These are phyloP conservation scores for Pagetopsis macropterus DNA, from an alignment of 2,797 vertebrate genomes.

Conservation along the genomic window DNA sequence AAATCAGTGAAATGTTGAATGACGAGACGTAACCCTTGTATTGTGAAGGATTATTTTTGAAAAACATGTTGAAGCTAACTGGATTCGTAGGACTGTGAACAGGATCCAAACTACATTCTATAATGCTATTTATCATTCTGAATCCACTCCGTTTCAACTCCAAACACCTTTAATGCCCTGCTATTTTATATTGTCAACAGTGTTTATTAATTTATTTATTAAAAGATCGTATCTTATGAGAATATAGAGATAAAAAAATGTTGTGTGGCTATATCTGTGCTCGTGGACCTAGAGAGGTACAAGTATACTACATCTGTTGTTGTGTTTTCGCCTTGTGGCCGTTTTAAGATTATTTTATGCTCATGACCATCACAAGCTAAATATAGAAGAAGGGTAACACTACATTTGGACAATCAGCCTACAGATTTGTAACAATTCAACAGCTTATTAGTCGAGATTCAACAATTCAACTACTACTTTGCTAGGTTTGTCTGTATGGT, in stretches of 20 bases:
- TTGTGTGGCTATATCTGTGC: constrained; percentile 52
- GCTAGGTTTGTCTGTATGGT: no score
- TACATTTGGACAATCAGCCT: no score
- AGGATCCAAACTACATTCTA: constrained; percentile 49
- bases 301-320: constrained; percentile 18
- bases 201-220: constrained; percentile 77
- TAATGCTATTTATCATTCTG: constrained; percentile 58
- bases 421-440: no score
- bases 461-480: no score
- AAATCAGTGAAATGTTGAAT: constrained; percentile 33
- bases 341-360: constrained; percentile 24
- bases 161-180: constrained; percentile 53
- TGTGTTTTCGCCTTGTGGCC: constrained; percentile 25
- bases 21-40: constrained; percentile 51
- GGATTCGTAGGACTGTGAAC: constrained; percentile 73
- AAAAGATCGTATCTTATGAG: constrained; percentile 47
- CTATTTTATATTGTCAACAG: constrained; percentile 53
- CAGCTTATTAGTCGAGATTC: no score
- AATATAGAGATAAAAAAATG: constrained; percentile 64
- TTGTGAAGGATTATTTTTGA: constrained; percentile 55
- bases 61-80: constrained; percentile 64
- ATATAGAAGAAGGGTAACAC: background rate
- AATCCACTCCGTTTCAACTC: constrained; percentile 51
- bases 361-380: constrained; percentile 26
- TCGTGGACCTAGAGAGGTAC: constrained; percentile 57